Evolutionary conservation across 2,113 vertebrate genomes (phyloP), one percentile per base, ranked within the genome.

Genomic region (Lasiurus borealis): DNA sequence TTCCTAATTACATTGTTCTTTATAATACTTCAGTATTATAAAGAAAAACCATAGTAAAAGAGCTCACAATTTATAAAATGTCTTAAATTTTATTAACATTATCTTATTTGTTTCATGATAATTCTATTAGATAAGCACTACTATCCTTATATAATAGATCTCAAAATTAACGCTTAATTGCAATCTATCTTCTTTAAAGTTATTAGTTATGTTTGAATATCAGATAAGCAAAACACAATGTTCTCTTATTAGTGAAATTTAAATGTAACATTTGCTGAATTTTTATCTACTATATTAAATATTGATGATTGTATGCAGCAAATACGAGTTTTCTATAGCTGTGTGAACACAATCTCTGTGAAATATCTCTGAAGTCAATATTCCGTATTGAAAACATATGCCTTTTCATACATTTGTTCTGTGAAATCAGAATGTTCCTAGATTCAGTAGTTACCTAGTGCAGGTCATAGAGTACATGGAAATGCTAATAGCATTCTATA

Each of bases 251-350:
- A 71, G 15, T 75, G 6, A 90, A 73, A 44, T 82, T 36, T 75
- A n/a, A 71, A 19, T 80, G 34, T n/a, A 71, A 71, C 23, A 27
- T 85, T 94, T 82, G 31, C 8, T 73, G 5, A 90, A 78, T 83
- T 69, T 90, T 72, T 87, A n/a, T 73, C 31, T 71, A 19, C 4
- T 59, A 13, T 77, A 29, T 88, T 88, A 85, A 88, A 82, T 88
- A 81, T 85, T 48, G 57, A 44, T 93, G 44, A 18, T 12, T 75
- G 14, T 11, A 15, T 62, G 29, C 18, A 93, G 48, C 94, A 88
- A 31, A 85, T 31, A 50, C 21, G 36, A 73, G 10, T 85, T 78
- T 89, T 75, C 54, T 71, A 27, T 36, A 78, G 48, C n/a, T 82
- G 1, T 77, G 27, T 57, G 72, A 95, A 57, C 13, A 68, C 29